These are phyloP conservation scores for Leptinotarsa rubiginosa DNA, from an alignment of 2,888 invertebrate species.

Conservation along the genomic window DNA sequence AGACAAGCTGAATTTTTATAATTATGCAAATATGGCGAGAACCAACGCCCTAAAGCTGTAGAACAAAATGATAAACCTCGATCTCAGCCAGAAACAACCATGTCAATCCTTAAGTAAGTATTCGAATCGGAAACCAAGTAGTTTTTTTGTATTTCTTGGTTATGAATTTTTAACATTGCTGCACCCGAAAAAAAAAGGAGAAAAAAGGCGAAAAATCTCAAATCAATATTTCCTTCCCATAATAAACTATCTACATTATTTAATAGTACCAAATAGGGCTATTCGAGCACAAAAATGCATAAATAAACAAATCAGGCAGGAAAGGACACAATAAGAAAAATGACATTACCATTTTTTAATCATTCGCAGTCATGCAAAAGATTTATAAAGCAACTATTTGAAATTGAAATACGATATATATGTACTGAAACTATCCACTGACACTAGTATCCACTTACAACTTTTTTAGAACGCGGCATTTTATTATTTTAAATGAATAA, in stretches of 20 bases:
- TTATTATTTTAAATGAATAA: conserved; percentile 52
- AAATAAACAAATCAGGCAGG: conserved; percentile 59
- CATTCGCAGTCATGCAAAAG: conserved; percentile 57
- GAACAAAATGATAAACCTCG: conserved; percentile 28
- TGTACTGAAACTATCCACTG: conserved; percentile 47
- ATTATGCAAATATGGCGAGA: conserved; percentile 64
- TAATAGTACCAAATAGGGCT: conserved; percentile 45
- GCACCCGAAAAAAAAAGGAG: conserved; percentile 48
- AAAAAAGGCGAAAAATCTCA: conserved; percentile 48
- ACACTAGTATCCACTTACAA: conserved; percentile 61
- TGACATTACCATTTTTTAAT: conserved; percentile 64
- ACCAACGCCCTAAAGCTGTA: conserved; percentile 64
- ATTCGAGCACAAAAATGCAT: conserved; percentile 52
- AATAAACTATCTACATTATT: conserved; percentile 27
- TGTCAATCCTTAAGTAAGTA: conserved; percentile 36
- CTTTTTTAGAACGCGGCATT: conserved; percentile 66
- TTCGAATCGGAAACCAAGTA: conserved; percentile 43
- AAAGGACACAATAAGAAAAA: conserved; percentile 58
- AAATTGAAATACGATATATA: conserved; percentile 44
- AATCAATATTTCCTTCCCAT: conserved; percentile 38
- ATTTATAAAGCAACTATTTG: conserved; percentile 48
- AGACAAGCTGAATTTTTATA: conserved; percentile 56
- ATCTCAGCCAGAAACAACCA: conserved; percentile 38
- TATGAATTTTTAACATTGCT: conserved; percentile 66
- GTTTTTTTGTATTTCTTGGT: conserved; percentile 65